These are phyloP conservation scores for Cyaniris semiargus DNA, from an alignment of 2,888 invertebrate genomes.

Conservation along the genomic window DNA sequence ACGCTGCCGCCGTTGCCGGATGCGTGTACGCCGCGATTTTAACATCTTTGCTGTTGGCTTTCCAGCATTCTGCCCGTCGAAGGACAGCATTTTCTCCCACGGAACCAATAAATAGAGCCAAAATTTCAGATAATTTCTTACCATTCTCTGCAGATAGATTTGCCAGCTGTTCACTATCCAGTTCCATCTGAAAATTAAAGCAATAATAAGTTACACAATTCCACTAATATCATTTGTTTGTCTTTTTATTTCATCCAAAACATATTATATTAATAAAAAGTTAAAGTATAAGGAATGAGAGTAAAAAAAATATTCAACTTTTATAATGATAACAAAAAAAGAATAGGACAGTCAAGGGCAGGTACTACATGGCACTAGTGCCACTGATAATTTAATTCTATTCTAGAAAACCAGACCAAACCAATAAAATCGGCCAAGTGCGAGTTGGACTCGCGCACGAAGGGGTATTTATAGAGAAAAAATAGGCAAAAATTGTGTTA, in stretches of 20 bases:
- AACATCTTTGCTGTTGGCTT: conserved; percentile 72
- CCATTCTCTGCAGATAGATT: conserved; percentile 82
- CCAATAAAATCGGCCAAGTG: too few relatives aligned
- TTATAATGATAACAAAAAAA: too few relatives aligned
- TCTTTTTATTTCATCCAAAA: neutral
- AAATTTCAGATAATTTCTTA: conserved; percentile 87
- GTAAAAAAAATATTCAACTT: too few relatives aligned
- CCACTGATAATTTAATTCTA: too few relatives aligned
- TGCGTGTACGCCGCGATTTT: conserved; percentile 88
- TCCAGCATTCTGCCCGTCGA: conserved; percentile 88
- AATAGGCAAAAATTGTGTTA: too few relatives aligned
- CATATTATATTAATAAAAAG: too few relatives aligned
- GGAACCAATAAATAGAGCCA: conserved; percentile 91
- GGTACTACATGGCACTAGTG: too few relatives aligned
- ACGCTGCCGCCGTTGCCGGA: conserved; percentile 81
- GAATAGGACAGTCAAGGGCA: too few relatives aligned
- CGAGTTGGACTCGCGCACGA: too few relatives aligned
- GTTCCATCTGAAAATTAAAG: conserved; percentile 70
- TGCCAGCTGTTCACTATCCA: conserved; percentile 85
- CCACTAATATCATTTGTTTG: neutral
- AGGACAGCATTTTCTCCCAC: conserved; percentile 95
- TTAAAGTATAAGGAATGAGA: too few relatives aligned
- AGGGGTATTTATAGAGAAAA: too few relatives aligned
- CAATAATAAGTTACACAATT: conserved; percentile 13
- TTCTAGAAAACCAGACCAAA: too few relatives aligned